Evolutionary conservation across 1,140 invertebrate species (phyloP).

Genomic region (Reticulitermes speratus): DNA sequence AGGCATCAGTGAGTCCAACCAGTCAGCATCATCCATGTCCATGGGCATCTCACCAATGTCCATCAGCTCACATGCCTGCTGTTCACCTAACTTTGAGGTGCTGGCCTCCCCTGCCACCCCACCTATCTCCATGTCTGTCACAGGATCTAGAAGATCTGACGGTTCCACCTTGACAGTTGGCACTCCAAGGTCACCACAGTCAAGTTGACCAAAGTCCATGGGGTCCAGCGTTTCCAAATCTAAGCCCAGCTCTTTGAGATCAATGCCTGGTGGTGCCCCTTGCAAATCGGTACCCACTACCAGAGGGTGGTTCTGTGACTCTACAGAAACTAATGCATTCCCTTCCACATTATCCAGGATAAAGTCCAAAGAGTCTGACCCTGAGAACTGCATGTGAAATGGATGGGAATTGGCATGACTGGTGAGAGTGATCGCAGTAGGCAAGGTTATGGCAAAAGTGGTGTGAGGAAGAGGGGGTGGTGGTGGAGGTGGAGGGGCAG

Average conservation of each 20-base stretch:
- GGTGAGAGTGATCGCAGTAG: conserved; percentile 45
- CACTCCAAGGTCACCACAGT: conserved; percentile 43
- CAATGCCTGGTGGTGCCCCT: conserved; percentile 40
- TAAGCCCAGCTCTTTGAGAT: conserved; percentile 51
- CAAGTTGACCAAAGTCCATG: conserved; percentile 58
- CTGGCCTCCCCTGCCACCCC: conserved; percentile 1
- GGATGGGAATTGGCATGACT: neutral
- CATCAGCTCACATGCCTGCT: conserved; percentile 47
- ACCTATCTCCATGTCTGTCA: conserved; percentile 37
- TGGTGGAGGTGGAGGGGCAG: conserved; percentile 45
- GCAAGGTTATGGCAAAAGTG: conserved; percentile 52
- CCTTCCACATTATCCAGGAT: conserved; percentile 27
- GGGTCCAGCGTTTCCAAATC: conserved; percentile 55
- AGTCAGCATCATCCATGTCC: conserved; percentile 71
- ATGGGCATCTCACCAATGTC: conserved; percentile 56
- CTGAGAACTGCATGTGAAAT: conserved; percentile 29
- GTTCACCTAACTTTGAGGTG: neutral
- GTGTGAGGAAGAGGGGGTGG: conserved; percentile 52
- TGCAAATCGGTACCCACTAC: conserved; percentile 41
- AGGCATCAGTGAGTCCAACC: conserved; percentile 67
- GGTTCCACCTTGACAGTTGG: conserved; percentile 19
- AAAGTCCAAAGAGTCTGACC: conserved; percentile 29
- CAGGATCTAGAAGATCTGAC: conserved; percentile 24
- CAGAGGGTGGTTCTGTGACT: conserved; percentile 41
- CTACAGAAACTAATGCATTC: neutral